Evolutionary conservation across 2,888 invertebrate species (phyloP).

Genomic region (Eupsilia transversa): DNA sequence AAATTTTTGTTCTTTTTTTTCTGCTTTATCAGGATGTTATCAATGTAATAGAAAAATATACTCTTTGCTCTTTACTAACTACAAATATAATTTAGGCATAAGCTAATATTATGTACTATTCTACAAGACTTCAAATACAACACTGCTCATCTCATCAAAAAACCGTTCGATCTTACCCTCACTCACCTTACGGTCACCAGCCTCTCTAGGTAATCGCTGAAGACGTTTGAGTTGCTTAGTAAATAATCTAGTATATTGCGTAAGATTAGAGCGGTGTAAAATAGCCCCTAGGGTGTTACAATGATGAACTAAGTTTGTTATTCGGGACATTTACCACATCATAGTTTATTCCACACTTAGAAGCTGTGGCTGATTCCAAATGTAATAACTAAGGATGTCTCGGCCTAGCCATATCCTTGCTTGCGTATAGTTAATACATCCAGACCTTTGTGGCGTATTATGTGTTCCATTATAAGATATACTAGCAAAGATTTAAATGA

Average conservation of each 20-base stretch:
- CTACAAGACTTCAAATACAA: no score
- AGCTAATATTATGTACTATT: no score
- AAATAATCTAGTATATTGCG: neutral
- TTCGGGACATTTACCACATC: conserved; percentile 20
- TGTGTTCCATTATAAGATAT: neutral
- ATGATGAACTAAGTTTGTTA: neutral
- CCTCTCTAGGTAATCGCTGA: no score
- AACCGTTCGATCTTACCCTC: no score
- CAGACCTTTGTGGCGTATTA: neutral
- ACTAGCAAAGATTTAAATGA: neutral
- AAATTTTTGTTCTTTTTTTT: no score
- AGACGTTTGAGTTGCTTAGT: neutral
- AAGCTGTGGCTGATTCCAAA: conserved; percentile 12
- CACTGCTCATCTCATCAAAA: no score
- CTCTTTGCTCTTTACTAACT: no score
- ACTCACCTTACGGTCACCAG: no score
- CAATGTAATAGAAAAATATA: no score
- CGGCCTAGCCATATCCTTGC: neutral
- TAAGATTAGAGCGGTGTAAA: neutral
- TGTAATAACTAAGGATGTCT: conserved; percentile 9
- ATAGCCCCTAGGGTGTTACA: neutral
- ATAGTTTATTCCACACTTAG: conserved; percentile 19
- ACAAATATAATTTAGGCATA: no score
- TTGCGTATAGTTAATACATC: conserved; percentile 15
- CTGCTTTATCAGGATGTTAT: no score